A percentile compares a stretch with the other conserved stretches of the same genome.
These are phyloP conservation scores for Ceratina japonica DNA, from an alignment of 1,140 invertebrate genomes.

Conservation along the genomic window DNA sequence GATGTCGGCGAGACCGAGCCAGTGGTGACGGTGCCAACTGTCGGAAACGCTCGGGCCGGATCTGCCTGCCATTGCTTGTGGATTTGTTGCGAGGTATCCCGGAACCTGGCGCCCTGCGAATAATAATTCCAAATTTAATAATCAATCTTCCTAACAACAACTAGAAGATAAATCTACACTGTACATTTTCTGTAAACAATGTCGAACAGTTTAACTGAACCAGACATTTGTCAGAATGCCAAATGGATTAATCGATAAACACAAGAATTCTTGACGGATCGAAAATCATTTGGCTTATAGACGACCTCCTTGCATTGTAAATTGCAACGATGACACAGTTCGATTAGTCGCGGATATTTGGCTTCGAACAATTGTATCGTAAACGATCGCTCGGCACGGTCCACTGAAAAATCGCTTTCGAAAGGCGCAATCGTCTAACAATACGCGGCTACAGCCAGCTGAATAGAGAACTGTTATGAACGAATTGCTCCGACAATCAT, in stretches of 20 bases:
- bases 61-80: constrained; percentile 79
- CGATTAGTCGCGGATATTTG: constrained; percentile 69
- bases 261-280: constrained; percentile 59
- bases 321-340: constrained; percentile 60
- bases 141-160: too few relatives aligned
- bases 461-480: not conserved
- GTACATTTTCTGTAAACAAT: too few relatives aligned
- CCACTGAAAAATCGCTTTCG: constrained; percentile 55
- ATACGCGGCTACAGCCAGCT: not conserved
- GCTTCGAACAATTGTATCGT: constrained; percentile 63
- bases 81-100: constrained; percentile 78
- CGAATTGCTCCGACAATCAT: not conserved
- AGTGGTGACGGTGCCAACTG: constrained; percentile 69
- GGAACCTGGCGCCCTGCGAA: constrained; percentile 74
- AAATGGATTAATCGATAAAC: constrained; percentile 7
- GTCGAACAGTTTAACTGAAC: too few relatives aligned
- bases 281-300: constrained; percentile 42
- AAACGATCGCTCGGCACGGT: constrained; percentile 54
- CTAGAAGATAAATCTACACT: too few relatives aligned
- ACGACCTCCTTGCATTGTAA: constrained; percentile 11
- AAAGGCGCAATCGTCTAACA: constrained; percentile 11
- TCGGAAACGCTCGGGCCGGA: constrained; percentile 75
- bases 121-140: not conserved
- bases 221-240: too few relatives aligned
- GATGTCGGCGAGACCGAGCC: constrained; percentile 63